Percentiles rank a stretch among this genome's conserved stretches.
These are phyloP conservation scores for Melipona quadrifasciata DNA, from an alignment of 1,140 invertebrate genomes.

Conservation along the genomic window DNA sequence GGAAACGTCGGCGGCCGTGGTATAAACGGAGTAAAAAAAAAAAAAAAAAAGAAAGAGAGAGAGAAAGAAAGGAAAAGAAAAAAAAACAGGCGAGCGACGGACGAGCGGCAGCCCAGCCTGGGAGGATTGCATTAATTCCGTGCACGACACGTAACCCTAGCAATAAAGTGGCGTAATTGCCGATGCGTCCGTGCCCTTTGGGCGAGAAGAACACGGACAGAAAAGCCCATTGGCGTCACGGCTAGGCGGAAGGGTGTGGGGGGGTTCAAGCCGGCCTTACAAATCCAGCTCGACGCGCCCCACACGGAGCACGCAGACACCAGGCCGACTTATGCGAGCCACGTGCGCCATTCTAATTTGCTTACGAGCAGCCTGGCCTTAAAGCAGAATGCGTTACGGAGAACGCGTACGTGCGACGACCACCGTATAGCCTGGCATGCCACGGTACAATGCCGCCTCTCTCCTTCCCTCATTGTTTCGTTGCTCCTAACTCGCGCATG, in stretches of 20 bases:
- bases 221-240: constrained; percentile 48
- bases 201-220: constrained; percentile 45
- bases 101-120: neutral
- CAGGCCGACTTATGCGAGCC: constrained; percentile 73
- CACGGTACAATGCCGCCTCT: constrained; percentile 64
- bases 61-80: too few species aligned
- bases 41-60: neutral
- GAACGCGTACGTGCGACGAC: constrained; percentile 58
- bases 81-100: neutral
- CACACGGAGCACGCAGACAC: constrained; percentile 57
- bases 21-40: constrained; percentile 13
- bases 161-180: constrained; percentile 76
- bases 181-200: constrained; percentile 68
- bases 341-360: constrained; percentile 77
- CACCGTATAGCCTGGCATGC: constrained; percentile 26
- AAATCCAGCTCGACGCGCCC: constrained; percentile 65
- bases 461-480: constrained; percentile 51
- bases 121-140: constrained; percentile 73
- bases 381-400: constrained; percentile 70
- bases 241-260: constrained; percentile 1
- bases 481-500: constrained; percentile 29
- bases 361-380: constrained; percentile 72
- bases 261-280: constrained; percentile 58
- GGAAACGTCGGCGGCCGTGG: neutral
- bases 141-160: constrained; percentile 71